phyloP scores from a whole-genome alignment of 2,797 vertebrate species.

The Etheostoma perlongum region DNA sequence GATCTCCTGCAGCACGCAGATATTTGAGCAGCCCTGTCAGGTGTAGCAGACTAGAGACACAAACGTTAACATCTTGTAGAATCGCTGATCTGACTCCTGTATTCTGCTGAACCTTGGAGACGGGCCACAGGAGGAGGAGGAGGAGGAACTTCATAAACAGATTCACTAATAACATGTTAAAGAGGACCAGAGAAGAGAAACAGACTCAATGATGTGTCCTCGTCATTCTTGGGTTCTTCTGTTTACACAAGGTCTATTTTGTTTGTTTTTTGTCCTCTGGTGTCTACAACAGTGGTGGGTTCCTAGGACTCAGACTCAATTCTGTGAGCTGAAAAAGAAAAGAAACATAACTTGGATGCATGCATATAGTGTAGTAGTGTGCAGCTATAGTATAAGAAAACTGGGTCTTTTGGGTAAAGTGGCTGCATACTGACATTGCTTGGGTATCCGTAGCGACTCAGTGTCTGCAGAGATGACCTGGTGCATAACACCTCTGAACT shows the following conservation, averaged over 20 bases:
- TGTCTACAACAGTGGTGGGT: conserved; percentile 26
- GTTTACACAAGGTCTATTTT: conserved; percentile 50
- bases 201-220: conserved; percentile 38
- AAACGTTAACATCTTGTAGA: conserved; percentile 39
- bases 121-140: conserved; percentile 47
- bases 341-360: neutral
- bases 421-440: conserved; percentile 89
- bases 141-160: conserved; percentile 51
- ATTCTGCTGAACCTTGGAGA: conserved; percentile 44
- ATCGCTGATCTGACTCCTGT: conserved; percentile 47
- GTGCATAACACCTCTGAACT: conserved; percentile 96
- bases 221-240: conserved; percentile 47
- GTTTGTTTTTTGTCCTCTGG: conserved; percentile 35
- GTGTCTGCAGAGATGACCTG: conserved; percentile 93
- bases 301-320: conserved; percentile 80
- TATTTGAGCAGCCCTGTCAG: conserved; percentile 44
- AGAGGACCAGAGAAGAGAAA: conserved; percentile 52
- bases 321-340: conserved; percentile 82
- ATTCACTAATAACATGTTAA: conserved; percentile 61
- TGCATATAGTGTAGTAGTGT: conserved; percentile 4
- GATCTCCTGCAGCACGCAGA: conserved; percentile 45
- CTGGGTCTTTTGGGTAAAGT: neutral
- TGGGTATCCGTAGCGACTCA: conserved; percentile 95
- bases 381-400: conserved; percentile 5
- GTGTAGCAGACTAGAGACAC: conserved; percentile 37